Base-by-base conservation (phyloP, 2,797 vertebrate genomes). In the Petrocephalus sullivani region DNA sequence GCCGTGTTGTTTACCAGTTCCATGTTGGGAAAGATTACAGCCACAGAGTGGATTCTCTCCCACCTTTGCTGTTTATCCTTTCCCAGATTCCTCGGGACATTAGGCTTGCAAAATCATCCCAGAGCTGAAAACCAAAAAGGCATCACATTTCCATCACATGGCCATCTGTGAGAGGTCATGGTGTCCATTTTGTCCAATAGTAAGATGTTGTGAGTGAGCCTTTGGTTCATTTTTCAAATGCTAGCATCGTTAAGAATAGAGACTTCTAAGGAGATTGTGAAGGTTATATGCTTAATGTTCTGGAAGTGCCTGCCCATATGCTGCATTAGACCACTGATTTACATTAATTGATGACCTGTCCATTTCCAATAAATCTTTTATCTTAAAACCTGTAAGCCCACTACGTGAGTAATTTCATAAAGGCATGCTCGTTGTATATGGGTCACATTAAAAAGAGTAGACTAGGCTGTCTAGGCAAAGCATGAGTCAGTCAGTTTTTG, bases 401-500 rank as follows among this genome's bases (percentile, higher is more conserved):
- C 23, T 84, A 54, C 23, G 5, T 12, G 56, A 21, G 51, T 51
- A 46, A 51, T 60, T 49, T 41, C n/a, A 0, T 6, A 64, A 86
- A 41, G 21, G 33, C 14, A 37, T 56, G 21, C 12, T 28, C 0
- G n/a, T 19, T 78, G 67, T 46, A 75, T 75, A 56, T 81, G 53
- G 28, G 5, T 57, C 54, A 23, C 54, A 87, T 21, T 37, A 81
- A 56, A 6, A 8, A 14, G 19, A 51, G 60, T 21, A 4, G 41
- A 51, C 2, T 28, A 58, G 46, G 41, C 54, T 19, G 7, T 71
- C 23, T 28, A 71, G 28, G 6, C 5, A n/a, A 2, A 9, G 87
- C n/a, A 60, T 46, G 28, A 46, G 87, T 87, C 87, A 46, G 87
- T 87, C 87, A 88, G 12, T 60, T 81, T 82, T 46, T 14, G 46